A percentile compares a stretch with the other conserved stretches of the same genome.
These are phyloP conservation scores for Mesitornis unicolor DNA, from an alignment of 2,113 vertebrate genomes.

Conservation along the genomic window DNA sequence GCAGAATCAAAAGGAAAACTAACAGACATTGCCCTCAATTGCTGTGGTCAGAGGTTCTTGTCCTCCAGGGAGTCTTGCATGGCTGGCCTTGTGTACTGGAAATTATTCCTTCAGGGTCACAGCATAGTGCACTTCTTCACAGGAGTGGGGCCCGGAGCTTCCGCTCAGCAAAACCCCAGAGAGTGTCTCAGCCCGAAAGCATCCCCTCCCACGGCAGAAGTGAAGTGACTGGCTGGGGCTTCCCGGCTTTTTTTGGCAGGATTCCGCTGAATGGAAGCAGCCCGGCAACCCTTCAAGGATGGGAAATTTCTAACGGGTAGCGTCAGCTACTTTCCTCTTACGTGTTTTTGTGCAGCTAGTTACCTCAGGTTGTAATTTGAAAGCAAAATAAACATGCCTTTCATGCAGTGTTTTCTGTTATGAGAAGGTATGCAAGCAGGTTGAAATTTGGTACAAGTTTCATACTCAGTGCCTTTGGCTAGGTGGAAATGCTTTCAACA, in stretches of 20 bases:
- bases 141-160: background rate
- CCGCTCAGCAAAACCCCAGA: background rate
- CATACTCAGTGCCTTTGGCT: background rate
- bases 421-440: background rate
- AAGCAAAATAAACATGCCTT: rapidly evolving
- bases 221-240: conserved; percentile 6
- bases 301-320: background rate
- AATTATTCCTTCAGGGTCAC: background rate
- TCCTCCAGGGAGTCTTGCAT: background rate
- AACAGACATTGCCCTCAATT: background rate
- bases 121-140: background rate
- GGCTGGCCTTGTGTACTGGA: background rate
- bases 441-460: background rate
- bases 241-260: conserved; percentile 1
- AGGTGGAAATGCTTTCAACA: background rate
- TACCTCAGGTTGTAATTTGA: rapidly evolving
- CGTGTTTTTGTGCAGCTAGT: background rate
- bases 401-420: background rate
- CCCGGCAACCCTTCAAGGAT: background rate
- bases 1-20: background rate
- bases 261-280: background rate
- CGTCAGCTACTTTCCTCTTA: background rate
- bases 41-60: background rate
- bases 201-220: conserved; percentile 25
- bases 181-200: conserved; percentile 21